These are phyloP conservation scores for Tetramorium simillimum DNA, from an alignment of 1,140 invertebrate species.

Conservation along the genomic window DNA sequence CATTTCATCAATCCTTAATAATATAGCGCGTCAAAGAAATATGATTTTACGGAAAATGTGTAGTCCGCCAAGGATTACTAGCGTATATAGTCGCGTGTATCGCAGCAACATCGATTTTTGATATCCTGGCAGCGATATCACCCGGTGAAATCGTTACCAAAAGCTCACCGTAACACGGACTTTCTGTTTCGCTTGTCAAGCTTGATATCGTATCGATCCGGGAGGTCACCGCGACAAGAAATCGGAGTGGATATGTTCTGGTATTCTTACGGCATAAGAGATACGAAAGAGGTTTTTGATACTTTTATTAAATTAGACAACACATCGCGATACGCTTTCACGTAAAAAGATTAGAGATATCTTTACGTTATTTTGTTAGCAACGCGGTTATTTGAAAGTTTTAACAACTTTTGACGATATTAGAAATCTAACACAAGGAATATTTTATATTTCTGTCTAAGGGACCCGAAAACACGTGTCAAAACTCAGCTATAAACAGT, in stretches of 20 bases:
- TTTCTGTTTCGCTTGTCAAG: slow-evolving; percentile 66
- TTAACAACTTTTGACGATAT: neutral
- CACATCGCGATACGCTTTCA: neutral
- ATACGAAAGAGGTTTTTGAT: neutral
- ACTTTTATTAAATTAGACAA: slow-evolving; percentile 13
- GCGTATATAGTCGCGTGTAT: slow-evolving; percentile 18
- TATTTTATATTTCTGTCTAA: too few species aligned
- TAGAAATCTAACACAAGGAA: neutral
- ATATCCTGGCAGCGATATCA: slow-evolving; percentile 82
- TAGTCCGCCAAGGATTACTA: slow-evolving; percentile 11
- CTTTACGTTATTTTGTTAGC: neutral
- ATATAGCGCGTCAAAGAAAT: neutral
- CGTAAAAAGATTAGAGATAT: neutral
- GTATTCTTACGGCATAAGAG: neutral
- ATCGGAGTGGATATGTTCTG: neutral
- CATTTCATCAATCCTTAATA: neutral
- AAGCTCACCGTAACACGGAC: slow-evolving; percentile 79
- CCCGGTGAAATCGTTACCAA: slow-evolving; percentile 81
- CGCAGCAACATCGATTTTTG: slow-evolving; percentile 66
- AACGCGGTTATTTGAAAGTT: neutral
- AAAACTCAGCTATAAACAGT: neutral
- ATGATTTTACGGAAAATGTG: slow-evolving; percentile 8
- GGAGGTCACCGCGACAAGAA: slow-evolving; percentile 38
- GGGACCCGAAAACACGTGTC: too few species aligned
- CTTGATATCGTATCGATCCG: slow-evolving; percentile 79